These are phyloP conservation scores for Balaeniceps rex DNA, from an alignment of 2,113 vertebrate species.

Conservation along the genomic window DNA sequence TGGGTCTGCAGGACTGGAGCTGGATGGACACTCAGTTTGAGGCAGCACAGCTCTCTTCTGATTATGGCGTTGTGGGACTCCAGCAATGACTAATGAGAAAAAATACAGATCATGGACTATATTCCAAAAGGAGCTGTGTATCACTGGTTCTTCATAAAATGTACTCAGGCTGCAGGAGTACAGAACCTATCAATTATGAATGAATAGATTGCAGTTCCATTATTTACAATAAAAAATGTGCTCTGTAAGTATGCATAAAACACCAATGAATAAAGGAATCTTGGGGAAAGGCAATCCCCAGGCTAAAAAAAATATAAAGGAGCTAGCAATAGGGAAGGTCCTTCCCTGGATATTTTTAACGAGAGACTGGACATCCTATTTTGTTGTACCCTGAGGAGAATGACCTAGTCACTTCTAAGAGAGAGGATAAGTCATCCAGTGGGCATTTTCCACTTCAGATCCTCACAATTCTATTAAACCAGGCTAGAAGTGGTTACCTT, in stretches of 20 bases:
- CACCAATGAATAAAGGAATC: neutral
- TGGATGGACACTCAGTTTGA: neutral
- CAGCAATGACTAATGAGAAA: neutral
- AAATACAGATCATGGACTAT: neutral
- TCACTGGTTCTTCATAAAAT: neutral
- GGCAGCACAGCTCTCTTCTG: neutral
- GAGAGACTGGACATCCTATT: neutral
- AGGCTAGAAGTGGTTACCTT: neutral
- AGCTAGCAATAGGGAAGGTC: neutral
- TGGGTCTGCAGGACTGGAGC: neutral
- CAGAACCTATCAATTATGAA: conserved; percentile 41
- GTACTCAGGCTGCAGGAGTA: neutral
- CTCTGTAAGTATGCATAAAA: neutral
- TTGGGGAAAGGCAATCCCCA: neutral
- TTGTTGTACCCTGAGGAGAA: neutral
- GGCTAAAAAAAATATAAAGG: neutral
- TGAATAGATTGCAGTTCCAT: conserved; percentile 10
- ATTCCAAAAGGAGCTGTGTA: neutral
- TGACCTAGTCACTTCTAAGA: neutral
- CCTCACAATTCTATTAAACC: neutral
- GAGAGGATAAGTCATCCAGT: neutral
- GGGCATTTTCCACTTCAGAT: conserved; percentile 5
- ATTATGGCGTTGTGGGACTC: neutral
- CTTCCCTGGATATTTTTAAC: neutral
- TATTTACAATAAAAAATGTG: conserved; percentile 32